phyloP scores from a whole-genome alignment of 2,888 invertebrate genomes.

The Noctua fimbriata region DNA sequence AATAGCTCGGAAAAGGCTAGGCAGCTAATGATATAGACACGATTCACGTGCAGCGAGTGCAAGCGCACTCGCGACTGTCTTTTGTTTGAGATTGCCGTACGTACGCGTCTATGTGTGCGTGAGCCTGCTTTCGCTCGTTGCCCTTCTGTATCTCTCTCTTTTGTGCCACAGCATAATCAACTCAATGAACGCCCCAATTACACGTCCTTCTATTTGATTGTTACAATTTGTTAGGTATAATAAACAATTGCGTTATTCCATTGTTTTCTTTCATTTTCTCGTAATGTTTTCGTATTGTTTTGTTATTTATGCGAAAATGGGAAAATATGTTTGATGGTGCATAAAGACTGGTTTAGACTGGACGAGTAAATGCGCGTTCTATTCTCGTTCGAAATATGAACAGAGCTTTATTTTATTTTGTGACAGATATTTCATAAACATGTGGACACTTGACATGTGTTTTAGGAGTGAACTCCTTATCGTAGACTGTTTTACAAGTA shows the following conservation, averaged over 20 bases:
- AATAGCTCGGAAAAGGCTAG: too few relatives aligned
- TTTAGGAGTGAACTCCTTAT: too few relatives aligned
- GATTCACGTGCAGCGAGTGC: not conserved
- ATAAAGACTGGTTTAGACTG: constrained; percentile 1
- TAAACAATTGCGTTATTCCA: constrained; percentile 52
- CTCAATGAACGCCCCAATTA: constrained; percentile 56
- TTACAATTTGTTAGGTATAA: constrained; percentile 55
- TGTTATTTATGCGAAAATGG: constrained; percentile 2
- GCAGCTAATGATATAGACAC: not conserved
- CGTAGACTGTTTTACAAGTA: too few relatives aligned
- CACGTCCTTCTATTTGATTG: constrained; percentile 44
- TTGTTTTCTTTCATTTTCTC: constrained; percentile 48
- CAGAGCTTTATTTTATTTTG: not conserved
- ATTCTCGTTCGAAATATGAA: not conserved
- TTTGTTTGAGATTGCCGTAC: too few relatives aligned
- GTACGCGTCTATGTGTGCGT: not conserved
- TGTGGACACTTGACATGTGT: too few relatives aligned
- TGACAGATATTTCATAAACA: not conserved
- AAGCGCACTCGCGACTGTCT: not conserved
- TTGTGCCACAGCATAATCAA: constrained; percentile 45
- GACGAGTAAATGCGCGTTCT: not conserved
- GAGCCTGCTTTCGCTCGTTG: rapidly evolving
- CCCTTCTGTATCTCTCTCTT: constrained; percentile 16
- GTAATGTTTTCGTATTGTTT: constrained; percentile 22
- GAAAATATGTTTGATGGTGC: constrained; percentile 4